Evolutionary conservation across 2,113 vertebrate genomes (phyloP), one percentile per base, ranked within the genome.

Genomic region (Gasterosteus nipponicus): DNA sequence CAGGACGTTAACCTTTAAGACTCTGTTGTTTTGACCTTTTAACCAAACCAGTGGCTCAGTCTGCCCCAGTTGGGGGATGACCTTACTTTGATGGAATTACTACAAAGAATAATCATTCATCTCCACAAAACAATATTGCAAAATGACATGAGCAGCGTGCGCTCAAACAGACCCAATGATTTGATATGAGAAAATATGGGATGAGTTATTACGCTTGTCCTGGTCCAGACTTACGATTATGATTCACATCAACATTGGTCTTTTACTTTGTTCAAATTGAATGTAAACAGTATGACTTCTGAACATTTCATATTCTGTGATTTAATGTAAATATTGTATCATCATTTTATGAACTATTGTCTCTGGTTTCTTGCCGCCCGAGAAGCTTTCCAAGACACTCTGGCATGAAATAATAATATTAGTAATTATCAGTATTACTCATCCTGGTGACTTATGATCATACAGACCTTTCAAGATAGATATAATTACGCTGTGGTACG

Each of bases 1-100:
- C 83, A 76, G 92, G 92, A 89, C 67, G 3, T 79, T 91, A 83
- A 93, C 91, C 89, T 93, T 93, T 91, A 82, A 86, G 63, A 54
- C 78, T 81, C 79, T 71, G 84, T 78, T 87, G 78, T 85, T 88
- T 83, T 91, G 92, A 92, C 91, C 91, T 93, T 93, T 91, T 75
- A 86, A 86, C 84, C 85, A 87, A 89, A 87, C 87, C 31, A 0
- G 71, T 91, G 92, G 91, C 72, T 82, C 82, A 73, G 82, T 59
- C 66, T 82, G 81, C 76, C 77, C 86, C 84, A 69, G 85, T 85
- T 87, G 79, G 87, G 75, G 76, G 64, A 81, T 92, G 91, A 91
- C 91, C 92, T 93, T 93, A 87, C 90, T 92, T 92, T 93, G 91
- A 93, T 92, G 89, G 89, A 87, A 88, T 89, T 85, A 90, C 85